phyloP scores from a whole-genome alignment of 2,888 invertebrate genomes.

The Drosophila falleni region DNA sequence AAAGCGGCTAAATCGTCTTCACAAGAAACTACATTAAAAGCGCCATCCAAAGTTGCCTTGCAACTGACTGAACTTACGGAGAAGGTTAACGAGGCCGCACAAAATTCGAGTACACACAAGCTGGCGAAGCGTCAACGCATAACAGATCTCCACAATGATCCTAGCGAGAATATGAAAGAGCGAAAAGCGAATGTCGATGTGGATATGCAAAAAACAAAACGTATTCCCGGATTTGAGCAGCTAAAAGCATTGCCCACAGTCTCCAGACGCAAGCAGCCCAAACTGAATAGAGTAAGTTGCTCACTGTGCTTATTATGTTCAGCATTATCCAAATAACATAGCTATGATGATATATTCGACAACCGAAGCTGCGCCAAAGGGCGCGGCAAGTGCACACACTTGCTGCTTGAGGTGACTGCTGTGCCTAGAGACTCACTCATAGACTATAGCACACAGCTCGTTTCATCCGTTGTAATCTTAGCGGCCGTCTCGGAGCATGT shows the following conservation, averaged over 20 bases:
- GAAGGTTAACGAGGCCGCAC: constrained; percentile 64
- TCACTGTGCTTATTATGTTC: not conserved
- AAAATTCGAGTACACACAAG: constrained; percentile 41
- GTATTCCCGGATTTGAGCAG: constrained; percentile 87
- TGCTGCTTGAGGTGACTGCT: constrained; percentile 72
- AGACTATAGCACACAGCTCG: constrained; percentile 43
- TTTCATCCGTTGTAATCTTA: constrained; percentile 86
- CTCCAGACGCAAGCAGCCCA: constrained; percentile 86
- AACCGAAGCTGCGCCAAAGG: constrained; percentile 74
- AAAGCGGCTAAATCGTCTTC: constrained; percentile 69
- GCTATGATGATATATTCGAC: constrained; percentile 85
- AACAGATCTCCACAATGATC: constrained; percentile 47
- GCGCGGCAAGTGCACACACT: constrained; percentile 61
- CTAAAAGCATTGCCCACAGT: constrained; percentile 81
- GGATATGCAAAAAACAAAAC: constrained; percentile 63
- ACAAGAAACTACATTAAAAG: constrained; percentile 42
- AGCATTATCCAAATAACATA: not conserved
- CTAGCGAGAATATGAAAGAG: constrained; percentile 26
- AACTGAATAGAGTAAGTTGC: constrained; percentile 76
- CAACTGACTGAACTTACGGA: constrained; percentile 61
- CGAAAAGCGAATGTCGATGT: constrained; percentile 59
- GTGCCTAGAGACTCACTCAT: constrained; percentile 74
- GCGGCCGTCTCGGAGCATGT: constrained; percentile 69
- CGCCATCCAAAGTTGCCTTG: constrained; percentile 46
- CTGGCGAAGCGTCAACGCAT: constrained; percentile 39